A percentile compares a stretch with the other conserved stretches of the same genome.
These are phyloP conservation scores for Dermochelys coriacea DNA, from an alignment of 2,797 vertebrate species.

Conservation along the genomic window DNA sequence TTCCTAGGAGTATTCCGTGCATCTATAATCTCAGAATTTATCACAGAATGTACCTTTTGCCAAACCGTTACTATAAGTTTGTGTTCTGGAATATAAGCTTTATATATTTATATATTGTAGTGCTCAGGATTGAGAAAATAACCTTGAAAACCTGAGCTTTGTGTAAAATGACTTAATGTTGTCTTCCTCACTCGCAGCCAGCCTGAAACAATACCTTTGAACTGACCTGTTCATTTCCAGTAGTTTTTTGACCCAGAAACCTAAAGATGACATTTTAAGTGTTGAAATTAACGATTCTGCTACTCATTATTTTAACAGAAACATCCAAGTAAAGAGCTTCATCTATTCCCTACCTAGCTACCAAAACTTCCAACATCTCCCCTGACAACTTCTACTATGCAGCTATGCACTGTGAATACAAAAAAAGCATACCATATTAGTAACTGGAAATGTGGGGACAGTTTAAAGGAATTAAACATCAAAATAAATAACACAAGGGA, in stretches of 20 bases:
- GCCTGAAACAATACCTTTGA: neutral
- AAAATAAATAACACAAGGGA: neutral
- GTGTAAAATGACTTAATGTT: neutral
- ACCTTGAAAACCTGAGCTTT: neutral
- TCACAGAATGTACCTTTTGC: neutral
- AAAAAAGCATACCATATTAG: neutral
- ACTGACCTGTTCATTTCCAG: neutral
- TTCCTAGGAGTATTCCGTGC: neutral
- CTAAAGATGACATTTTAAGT: neutral
- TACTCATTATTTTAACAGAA: neutral
- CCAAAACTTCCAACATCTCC: neutral
- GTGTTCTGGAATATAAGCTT: neutral
- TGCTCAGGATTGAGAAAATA: neutral
- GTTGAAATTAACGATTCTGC: neutral
- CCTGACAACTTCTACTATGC: neutral
- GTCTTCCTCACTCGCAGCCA: neutral
- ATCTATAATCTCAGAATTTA: neutral
- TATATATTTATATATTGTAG: neutral
- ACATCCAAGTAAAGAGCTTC: neutral
- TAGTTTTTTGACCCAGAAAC: neutral
- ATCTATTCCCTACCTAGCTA: neutral
- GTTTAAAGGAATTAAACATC: neutral
- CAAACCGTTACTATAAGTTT: neutral
- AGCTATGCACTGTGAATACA: neutral
- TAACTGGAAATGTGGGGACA: neutral